Evolutionary conservation across 2,113 vertebrate genomes (phyloP), one percentile per base, ranked within the genome.

Genomic region (Leptocoma aspasia): DNA sequence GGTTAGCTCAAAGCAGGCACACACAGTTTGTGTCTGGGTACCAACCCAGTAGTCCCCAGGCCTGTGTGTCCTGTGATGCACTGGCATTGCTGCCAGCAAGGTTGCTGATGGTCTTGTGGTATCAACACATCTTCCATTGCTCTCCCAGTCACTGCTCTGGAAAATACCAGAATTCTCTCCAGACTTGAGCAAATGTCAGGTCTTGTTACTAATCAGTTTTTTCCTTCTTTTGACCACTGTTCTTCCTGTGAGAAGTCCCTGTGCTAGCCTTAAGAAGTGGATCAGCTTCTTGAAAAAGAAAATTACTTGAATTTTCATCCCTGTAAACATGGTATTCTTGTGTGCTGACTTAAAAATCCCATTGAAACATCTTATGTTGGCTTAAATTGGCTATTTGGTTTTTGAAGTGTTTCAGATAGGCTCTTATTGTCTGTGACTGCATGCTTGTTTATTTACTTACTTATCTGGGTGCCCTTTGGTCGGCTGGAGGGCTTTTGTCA

Each of bases 391-490:
- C 59, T 92, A 2, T 13, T 93, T 90, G 37, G 21, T 56, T 93
- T 85, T 72, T 91, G 70, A 87, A 92, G 52, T 92, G 53, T 54
- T 94, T 82, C n/a, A 80, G 68, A 90, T 86, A 77, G 94, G 59
- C n/a, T 75, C 41, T 78, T 35, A n/a, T 71, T 94, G 85, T 95
- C 57, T 69, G 31, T 88, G 45, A 31, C 68, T 88, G 54, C 39
- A n/a, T 71, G 66, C 57, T 76, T 82, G 39, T 91, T 94, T 94
- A 63, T 84, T 93, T 93, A 64, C 66, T 79, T 70, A 66, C 44
- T 94, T 93, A 85, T 76, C 57, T 0, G 21, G 14, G 33, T 80
- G 92, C 82, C 82, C 90, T 93, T 88, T 85, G 89, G 60, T 93
- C 12, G 0, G 33, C 92, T 86, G 47, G 68, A 92, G 72, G 47